Base-by-base conservation (phyloP, 2,888 invertebrate genomes). In the Lasioglossum malachurum region DNA sequence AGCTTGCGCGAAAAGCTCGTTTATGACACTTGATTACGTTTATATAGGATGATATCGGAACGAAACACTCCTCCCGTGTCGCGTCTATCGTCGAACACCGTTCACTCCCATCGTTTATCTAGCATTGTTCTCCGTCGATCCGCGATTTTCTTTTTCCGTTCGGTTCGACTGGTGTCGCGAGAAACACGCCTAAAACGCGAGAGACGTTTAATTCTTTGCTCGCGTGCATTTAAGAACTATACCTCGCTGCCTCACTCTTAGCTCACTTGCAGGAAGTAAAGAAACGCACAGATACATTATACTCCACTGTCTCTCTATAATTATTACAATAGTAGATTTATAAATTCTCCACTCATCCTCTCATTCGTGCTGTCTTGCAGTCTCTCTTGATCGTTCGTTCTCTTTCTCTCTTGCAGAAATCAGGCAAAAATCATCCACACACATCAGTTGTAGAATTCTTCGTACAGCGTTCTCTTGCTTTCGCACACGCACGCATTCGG, bases 1-100 rank as follows among this genome's bases (percentile, higher is more conserved):
- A 89, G 89, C 89, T 89, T 85, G 87, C 64, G 89, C 89, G 76
- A 84, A 87, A 89, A 89, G 89, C 89, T 89, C 86, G 38, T 69
- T 67, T 38, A 79, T 78, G 85, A 80, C 77, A 87, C 60, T 76
- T 86, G 86, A 88, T 88, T 64, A 89, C 83, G 86, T 89, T 84
- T 89, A 87, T 89, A 89, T 89, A 89, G 89, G 76, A 86, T 86
- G 86, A 87, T 81, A 83, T 80, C 74, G 79, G 64, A 86, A 89
- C 83, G 89, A 88, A 88, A 83, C 71, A 76, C 72, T 31, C 14
- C 41, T 53, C 72, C 41, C 16, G 31, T 67, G 75, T 57, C 76
- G 75, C 67, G 41, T 49, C 76, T 72, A 78, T 16, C 85, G 64
- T 84, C 78, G 64, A 69, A 84, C 64, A 64, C 81, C 84, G 31